Percentiles rank a stretch among this genome's conserved stretches.
Evolutionary conservation across 1,140 invertebrate species (phyloP).

Genomic region (Pygmarrhopalites habei): DNA sequence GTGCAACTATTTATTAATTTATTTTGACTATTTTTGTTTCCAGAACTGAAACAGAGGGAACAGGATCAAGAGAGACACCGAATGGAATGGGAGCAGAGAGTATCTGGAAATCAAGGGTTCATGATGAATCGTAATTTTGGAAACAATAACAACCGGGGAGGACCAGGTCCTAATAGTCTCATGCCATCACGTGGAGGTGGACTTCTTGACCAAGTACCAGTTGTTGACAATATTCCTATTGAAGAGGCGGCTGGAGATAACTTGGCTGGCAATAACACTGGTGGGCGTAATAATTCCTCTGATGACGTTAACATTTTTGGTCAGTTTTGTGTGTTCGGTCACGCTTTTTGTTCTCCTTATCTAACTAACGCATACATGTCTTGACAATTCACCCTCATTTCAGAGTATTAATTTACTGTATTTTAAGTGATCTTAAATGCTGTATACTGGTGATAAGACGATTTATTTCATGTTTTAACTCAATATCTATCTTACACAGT

Average conservation of each 20-base stretch:
- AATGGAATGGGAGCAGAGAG: slow-evolving; percentile 75
- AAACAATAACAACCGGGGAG: neutral
- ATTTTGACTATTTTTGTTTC: slow-evolving; percentile 33
- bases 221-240: neutral
- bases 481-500: neutral
- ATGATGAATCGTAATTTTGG: neutral
- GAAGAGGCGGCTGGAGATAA: slow-evolving; percentile 51
- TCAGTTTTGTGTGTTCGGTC: no score
- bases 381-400: no score
- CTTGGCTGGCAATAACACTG: slow-evolving; percentile 69
- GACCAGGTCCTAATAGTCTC: neutral
- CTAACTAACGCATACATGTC: no score
- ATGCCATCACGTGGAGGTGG: no score
- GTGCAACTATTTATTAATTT: slow-evolving; percentile 8
- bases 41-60: slow-evolving; percentile 75
- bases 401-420: no score
- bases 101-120: neutral
- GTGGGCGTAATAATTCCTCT: no score
- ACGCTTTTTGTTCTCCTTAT: no score
- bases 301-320: no score
- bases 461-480: neutral
- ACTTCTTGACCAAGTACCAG: neutral
- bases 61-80: slow-evolving; percentile 78
- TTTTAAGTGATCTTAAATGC: no score
- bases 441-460: no score